A percentile compares a stretch with the other conserved stretches of the same genome.
phyloP scores from a whole-genome alignment of 2,888 invertebrate species.

The Hydrotaea diabolus region DNA sequence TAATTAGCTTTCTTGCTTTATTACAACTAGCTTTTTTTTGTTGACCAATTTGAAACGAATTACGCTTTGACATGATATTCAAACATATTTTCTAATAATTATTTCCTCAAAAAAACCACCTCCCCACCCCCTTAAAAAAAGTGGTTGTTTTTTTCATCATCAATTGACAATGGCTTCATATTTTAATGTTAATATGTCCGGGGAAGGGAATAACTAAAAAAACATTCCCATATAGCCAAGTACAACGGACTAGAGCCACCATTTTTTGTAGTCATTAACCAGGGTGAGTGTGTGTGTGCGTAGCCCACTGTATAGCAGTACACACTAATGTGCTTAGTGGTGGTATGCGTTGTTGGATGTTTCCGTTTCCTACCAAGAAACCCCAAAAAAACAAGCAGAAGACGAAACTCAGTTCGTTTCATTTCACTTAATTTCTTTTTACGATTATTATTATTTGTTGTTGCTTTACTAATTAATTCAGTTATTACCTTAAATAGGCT shows the following conservation, averaged over 20 bases:
- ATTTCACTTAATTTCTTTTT: conserved; percentile 11
- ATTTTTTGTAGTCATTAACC: not conserved
- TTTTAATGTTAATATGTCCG: conserved; percentile 12
- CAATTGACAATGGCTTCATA: conserved; percentile 18
- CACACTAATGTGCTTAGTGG: not conserved
- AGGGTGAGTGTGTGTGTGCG: too few species aligned
- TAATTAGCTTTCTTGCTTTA: not conserved
- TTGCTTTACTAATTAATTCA: conserved; percentile 65
- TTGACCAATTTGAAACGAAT: conserved; percentile 40
- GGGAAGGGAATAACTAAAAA: too few species aligned
- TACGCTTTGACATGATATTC: conserved; percentile 58
- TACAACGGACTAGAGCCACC: not conserved
- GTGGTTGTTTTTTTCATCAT: not conserved
- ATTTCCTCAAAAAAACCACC: conserved; percentile 33
- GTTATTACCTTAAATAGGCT: conserved; percentile 67
- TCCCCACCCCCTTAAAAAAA: not conserved
- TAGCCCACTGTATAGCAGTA: too few species aligned
- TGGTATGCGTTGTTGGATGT: not conserved
- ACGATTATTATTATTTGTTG: conserved; percentile 12
- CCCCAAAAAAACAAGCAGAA: not conserved
- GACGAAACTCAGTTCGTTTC: not conserved
- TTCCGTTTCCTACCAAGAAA: conserved; percentile 27
- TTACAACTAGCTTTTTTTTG: conserved; percentile 10
- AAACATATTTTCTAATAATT: conserved; percentile 52
- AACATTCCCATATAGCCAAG: not conserved